These are phyloP conservation scores for Tokudaia muenninki DNA, from an alignment of 2,797 vertebrate species.

Conservation along the genomic window DNA sequence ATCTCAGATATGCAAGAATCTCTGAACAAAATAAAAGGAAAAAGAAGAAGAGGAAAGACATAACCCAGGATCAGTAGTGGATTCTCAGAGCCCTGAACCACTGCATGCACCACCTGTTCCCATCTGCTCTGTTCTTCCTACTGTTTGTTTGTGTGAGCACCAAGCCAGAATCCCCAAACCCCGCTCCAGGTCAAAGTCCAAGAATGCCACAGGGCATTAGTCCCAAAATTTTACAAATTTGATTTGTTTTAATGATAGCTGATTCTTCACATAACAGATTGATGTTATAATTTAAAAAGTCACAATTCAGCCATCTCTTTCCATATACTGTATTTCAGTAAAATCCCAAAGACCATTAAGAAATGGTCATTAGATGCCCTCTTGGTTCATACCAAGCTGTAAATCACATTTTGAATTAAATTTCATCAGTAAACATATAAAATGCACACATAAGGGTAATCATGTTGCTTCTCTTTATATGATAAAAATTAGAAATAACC, in stretches of 20 bases:
- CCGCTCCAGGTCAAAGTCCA: background rate
- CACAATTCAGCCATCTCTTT: slow-evolving; percentile 42
- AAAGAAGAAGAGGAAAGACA: background rate
- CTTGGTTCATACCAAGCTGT: slow-evolving; percentile 48
- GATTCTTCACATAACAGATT: slow-evolving; percentile 48
- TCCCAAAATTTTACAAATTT: slow-evolving; percentile 59
- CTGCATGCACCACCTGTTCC: background rate
- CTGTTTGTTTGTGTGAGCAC: slow-evolving; percentile 10
- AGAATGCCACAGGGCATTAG: slow-evolving; percentile 45
- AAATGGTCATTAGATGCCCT: slow-evolving; percentile 37
- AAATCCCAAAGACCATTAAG: slow-evolving; percentile 46
- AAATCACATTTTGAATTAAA: slow-evolving; percentile 62
- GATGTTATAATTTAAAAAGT: slow-evolving; percentile 35
- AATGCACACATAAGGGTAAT: slow-evolving; percentile 38
- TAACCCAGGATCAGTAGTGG: background rate
- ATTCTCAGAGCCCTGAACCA: background rate
- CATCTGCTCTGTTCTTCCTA: slow-evolving; percentile 1
- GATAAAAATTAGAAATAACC: slow-evolving; percentile 54
- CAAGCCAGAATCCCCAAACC: slow-evolving; percentile 15
- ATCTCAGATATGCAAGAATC: background rate
- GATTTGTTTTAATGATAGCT: slow-evolving; percentile 62
- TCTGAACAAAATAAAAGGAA: background rate
- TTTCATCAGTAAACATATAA: slow-evolving; percentile 46
- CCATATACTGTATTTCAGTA: slow-evolving; percentile 41
- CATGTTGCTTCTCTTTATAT: slow-evolving; percentile 51